A percentile compares a stretch with the other conserved stretches of the same genome.
Conservation (phyloP, 2,888 invertebrate species). For the Eupithecia pulchellata region DNA sequence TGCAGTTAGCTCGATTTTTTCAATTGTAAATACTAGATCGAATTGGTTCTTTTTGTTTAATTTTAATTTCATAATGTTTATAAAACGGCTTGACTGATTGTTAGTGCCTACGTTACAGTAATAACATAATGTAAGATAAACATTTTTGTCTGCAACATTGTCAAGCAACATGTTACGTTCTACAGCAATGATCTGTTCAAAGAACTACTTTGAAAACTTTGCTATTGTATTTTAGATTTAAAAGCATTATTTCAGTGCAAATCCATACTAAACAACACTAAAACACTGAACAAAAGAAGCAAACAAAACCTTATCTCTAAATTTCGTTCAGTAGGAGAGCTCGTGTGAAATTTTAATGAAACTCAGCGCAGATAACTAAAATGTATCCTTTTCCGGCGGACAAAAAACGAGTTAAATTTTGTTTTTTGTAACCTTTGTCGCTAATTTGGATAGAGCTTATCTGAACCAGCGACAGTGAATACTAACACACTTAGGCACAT, state of each 20-base stretch:
- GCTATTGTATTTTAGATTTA: conserved; percentile 1
- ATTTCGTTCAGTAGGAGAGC: conserved; percentile 46
- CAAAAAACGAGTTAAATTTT: conserved; percentile 35
- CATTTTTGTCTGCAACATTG: neutral
- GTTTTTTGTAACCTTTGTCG: conserved; percentile 24
- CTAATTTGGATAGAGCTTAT: conserved; percentile 26
- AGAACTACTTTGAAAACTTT: neutral
- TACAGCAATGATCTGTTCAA: neutral
- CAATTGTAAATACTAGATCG: too few relatives aligned
- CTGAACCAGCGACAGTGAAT: neutral
- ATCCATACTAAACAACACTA: conserved; percentile 43
- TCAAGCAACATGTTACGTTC: neutral
- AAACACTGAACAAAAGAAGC: conserved; percentile 50
- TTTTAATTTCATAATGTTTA: too few relatives aligned
- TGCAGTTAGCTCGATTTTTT: too few relatives aligned
- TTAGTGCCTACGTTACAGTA: too few relatives aligned
- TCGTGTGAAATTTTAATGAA: conserved; percentile 49
- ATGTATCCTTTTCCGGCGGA: conserved; percentile 43
- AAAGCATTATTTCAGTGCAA: conserved; percentile 26
- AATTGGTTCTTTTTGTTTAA: too few relatives aligned
- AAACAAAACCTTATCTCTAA: conserved; percentile 50
- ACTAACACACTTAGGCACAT: neutral
- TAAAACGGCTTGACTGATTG: too few relatives aligned
- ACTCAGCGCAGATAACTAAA: conserved; percentile 50
- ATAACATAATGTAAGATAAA: too few relatives aligned